These are phyloP conservation scores for Meiosimyza decipiens DNA, from an alignment of 2,888 invertebrate genomes.

Conservation along the genomic window DNA sequence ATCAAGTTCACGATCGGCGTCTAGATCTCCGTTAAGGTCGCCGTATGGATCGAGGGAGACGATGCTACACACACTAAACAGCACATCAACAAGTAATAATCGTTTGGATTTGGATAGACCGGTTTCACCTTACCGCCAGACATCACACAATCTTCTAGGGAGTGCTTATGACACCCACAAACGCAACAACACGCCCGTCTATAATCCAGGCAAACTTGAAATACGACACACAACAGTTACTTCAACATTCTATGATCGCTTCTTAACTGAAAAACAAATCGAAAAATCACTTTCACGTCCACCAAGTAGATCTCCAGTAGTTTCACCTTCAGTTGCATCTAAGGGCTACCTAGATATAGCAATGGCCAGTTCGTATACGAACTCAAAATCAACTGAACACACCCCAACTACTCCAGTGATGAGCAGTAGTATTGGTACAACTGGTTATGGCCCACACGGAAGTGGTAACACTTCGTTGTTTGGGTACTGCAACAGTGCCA, in stretches of 20 bases:
- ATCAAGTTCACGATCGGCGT: conserved; percentile 56
- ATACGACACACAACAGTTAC: conserved; percentile 67
- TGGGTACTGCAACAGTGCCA: background rate
- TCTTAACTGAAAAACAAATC: conserved; percentile 63
- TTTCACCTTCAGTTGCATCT: conserved; percentile 57
- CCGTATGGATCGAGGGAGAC: conserved; percentile 53
- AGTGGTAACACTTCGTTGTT: conserved; percentile 12
- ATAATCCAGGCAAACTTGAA: conserved; percentile 62
- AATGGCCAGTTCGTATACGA: conserved; percentile 17
- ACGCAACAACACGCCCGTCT: conserved; percentile 56
- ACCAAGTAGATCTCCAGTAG: conserved; percentile 58
- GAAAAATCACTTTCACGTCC: conserved; percentile 59
- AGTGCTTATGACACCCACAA: conserved; percentile 41
- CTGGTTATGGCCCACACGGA: conserved; percentile 11
- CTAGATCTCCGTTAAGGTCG: conserved; percentile 57
- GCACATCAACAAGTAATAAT: conserved; percentile 43
- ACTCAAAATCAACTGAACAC: conserved; percentile 22
- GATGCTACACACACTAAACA: conserved; percentile 36
- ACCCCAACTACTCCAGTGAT: conserved; percentile 28
- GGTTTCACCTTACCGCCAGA: conserved; percentile 57
- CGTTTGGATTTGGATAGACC: conserved; percentile 45
- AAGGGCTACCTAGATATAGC: conserved; percentile 57
- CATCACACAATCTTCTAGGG: conserved; percentile 43
- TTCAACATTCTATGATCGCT: conserved; percentile 66
- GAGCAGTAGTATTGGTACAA: background rate